Percentiles rank a stretch among this genome's conserved stretches.
Conservation (phyloP, 2,797 vertebrate genomes). For the Octomys mimax region DNA sequence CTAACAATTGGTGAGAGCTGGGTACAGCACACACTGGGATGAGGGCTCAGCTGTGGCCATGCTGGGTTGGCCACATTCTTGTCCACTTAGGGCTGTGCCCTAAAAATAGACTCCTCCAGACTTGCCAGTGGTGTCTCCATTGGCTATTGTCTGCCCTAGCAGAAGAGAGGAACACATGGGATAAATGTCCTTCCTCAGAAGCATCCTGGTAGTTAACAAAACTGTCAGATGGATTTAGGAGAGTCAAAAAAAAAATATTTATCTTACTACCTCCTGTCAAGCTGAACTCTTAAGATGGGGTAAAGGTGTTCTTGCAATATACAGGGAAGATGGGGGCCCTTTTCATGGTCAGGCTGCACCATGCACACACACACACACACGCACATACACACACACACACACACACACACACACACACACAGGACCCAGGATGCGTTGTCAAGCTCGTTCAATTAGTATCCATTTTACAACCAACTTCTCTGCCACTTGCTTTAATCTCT, state of each 20-base stretch:
- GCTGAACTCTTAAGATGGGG: fast-evolving
- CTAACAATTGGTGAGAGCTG: fast-evolving
- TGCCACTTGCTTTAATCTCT: neutral
- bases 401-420: neutral
- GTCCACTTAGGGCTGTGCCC: neutral
- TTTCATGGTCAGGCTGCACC: neutral
- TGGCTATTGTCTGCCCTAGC: neutral
- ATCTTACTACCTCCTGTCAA: fast-evolving
- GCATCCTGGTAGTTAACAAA: neutral
- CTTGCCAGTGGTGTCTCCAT: fast-evolving
- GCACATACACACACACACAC: neutral
- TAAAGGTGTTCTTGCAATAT: fast-evolving
- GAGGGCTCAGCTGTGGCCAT: neutral
- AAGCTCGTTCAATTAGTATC: neutral
- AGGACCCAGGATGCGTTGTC: fast-evolving
- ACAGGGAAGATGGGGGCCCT: neutral
- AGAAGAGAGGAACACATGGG: fast-evolving
- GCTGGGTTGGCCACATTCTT: neutral
- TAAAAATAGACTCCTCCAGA: fast-evolving
- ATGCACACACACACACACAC: too few relatives aligned
- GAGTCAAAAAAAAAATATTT: too few relatives aligned
- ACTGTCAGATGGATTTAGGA: neutral
- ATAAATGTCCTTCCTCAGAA: fast-evolving
- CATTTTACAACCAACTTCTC: too few relatives aligned
- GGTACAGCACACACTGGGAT: too few relatives aligned